These are phyloP conservation scores for Drosophila dives DNA, from an alignment of 2,888 invertebrate species.

Conservation along the genomic window DNA sequence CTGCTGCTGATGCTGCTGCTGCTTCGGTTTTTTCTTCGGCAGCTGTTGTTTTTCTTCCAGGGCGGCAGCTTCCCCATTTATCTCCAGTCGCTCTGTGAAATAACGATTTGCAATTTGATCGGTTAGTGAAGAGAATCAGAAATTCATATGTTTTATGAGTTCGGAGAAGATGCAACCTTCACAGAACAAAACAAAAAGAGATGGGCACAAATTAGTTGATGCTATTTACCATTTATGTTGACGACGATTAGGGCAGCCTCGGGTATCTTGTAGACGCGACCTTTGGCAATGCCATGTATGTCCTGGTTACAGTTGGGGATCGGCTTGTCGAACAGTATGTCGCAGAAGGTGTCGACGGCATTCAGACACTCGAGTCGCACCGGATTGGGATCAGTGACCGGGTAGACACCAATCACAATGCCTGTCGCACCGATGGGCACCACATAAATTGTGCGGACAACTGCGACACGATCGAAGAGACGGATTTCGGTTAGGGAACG, in stretches of 20 bases:
- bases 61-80: not conserved
- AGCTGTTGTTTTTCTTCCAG: not conserved
- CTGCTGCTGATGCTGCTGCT: conserved; percentile 2
- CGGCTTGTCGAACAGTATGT: conserved; percentile 92
- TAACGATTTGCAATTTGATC: not conserved
- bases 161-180: not conserved
- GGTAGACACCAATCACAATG: conserved; percentile 91
- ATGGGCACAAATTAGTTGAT: not conserved
- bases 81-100: conserved; percentile 4
- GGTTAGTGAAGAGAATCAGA: not conserved
- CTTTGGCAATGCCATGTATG: conserved; percentile 81
- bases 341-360: conserved; percentile 88
- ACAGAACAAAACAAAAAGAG: not conserved
- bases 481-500: conserved; percentile 60
- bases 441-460: conserved; percentile 89
- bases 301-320: conserved; percentile 88
- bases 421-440: conserved; percentile 93
- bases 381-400: conserved; percentile 83
- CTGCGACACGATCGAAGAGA: conserved; percentile 94
- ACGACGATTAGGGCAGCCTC: conserved; percentile 83
- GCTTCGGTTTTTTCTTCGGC: not conserved
- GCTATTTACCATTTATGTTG: conserved; percentile 59
- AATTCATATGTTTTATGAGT: not conserved
- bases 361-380: conserved; percentile 86
- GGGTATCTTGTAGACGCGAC: conserved; percentile 85